phyloP scores from a whole-genome alignment of 2,113 vertebrate genomes.

The Euleptes europaea region DNA sequence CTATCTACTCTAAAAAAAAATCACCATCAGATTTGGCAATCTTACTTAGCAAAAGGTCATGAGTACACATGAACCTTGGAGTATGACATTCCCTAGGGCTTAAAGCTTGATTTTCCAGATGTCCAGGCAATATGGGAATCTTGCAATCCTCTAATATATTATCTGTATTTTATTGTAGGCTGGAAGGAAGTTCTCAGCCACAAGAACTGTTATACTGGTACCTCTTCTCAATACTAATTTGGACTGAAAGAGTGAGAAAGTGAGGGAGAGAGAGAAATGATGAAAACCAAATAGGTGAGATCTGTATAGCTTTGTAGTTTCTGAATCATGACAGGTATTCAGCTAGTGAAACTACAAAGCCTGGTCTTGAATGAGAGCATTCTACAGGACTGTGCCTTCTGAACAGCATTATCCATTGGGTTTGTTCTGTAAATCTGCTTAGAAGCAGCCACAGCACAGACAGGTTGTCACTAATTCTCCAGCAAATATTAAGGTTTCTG shows the following conservation, averaged over 20 bases:
- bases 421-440: neutral
- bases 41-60: neutral
- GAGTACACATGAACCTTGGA: neutral
- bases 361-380: neutral
- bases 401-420: neutral
- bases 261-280: neutral
- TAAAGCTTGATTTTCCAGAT: conserved; percentile 3
- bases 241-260: neutral
- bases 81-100: fast-evolving
- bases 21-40: conserved; percentile 12
- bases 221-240: neutral
- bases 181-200: neutral
- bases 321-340: too few species aligned
- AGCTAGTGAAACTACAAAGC: neutral
- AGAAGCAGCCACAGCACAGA: neutral
- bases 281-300: neutral
- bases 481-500: conserved; percentile 2
- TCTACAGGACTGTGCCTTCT: neutral
- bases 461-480: neutral
- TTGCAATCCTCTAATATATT: neutral
- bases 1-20: neutral
- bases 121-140: neutral
- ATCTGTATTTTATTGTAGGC: neutral
- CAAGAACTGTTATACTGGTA: neutral
- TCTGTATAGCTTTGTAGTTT: neutral